Base-by-base conservation (phyloP, 2,113 vertebrate species). In the Trogon melanurus region DNA sequence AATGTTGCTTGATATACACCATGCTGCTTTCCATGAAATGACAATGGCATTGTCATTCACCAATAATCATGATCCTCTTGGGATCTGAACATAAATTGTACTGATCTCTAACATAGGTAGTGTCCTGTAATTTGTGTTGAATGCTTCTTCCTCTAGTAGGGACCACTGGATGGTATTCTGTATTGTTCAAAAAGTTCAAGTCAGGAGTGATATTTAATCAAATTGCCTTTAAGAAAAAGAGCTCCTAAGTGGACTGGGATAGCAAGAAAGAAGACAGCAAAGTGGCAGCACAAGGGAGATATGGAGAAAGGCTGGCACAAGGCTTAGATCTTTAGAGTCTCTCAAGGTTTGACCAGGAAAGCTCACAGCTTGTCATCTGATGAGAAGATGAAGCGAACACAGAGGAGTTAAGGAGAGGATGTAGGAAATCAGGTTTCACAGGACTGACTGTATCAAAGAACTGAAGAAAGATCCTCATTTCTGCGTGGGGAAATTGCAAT, bases 321-420 rank as follows among this genome's bases (percentile, higher is more conserved):
- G 50, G 12, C 58, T 89, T 88, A 80, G 76, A 64, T 71, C 16
- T 93, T 67, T 34, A 89, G 56, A 79, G 34, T 45, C 66, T 93
- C 57, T 93, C 57, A 84, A 89, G 71, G 73, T 89, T 79, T 94
- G 65, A 95, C 83, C 89, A 88, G 80, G 54, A 81, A 94, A 74
- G 34, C 85, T 86, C 78, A 62, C 41, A 12, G 51, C 47, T 94
- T 16, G 29, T 89, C 60, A 89, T 95, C 78, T 36, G 75, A 85
- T 22, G 47, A 80, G 36, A 81, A 73, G 29, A 36, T 45, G 79
- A 85, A 89, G 38, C 86, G 30, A 74, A 66, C 47, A 67, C 0
- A 5, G 61, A 79, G 23, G 9, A 82, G 6, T 72, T 70, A 13
- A 60, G 34, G 38, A 80, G 69, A 26, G 6, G 38, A 51, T 36